These are phyloP conservation scores for Lasaia peninsularis DNA, from an alignment of 1,140 invertebrate genomes.

Conservation along the genomic window DNA sequence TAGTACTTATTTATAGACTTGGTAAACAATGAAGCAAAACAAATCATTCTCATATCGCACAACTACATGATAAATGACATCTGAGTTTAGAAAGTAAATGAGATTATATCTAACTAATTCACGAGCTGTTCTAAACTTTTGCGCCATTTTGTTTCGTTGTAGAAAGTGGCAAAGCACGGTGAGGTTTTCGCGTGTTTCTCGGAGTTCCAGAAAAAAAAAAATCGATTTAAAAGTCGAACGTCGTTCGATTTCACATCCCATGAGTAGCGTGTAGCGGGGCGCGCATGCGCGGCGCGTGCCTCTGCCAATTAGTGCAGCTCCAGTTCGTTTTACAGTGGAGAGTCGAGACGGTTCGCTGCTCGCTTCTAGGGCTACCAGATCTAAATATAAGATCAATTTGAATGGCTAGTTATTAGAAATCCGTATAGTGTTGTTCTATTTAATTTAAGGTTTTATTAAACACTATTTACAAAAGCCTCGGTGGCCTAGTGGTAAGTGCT, in stretches of 20 bases:
- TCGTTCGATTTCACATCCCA: constrained; percentile 70
- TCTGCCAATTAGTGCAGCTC: constrained; percentile 72
- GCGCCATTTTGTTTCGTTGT: background rate
- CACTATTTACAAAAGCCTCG: too few species aligned
- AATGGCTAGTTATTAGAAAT: background rate
- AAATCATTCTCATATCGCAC: constrained; percentile 55
- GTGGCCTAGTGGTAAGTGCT: too few species aligned
- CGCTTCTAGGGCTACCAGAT: constrained; percentile 17
- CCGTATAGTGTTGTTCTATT: too few species aligned
- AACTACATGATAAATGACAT: constrained; percentile 20
- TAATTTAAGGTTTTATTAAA: too few species aligned
- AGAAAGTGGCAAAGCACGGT: constrained; percentile 16
- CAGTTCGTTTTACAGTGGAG: constrained; percentile 65
- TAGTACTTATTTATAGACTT: constrained; percentile 52
- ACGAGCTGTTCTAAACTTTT: background rate
- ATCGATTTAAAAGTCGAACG: constrained; percentile 25
- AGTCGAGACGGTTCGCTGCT: constrained; percentile 59
- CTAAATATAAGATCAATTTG: constrained; percentile 9
- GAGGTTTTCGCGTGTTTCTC: constrained; percentile 20
- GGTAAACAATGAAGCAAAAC: constrained; percentile 49
- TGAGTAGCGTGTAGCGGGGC: constrained; percentile 58
- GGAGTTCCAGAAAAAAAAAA: constrained; percentile 19
- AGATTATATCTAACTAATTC: constrained; percentile 24
- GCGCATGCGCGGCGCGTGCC: constrained; percentile 70
- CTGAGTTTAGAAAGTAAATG: constrained; percentile 45